Base-by-base conservation (phyloP, 2,797 vertebrate genomes). In the Adrianichthys oophorus region DNA sequence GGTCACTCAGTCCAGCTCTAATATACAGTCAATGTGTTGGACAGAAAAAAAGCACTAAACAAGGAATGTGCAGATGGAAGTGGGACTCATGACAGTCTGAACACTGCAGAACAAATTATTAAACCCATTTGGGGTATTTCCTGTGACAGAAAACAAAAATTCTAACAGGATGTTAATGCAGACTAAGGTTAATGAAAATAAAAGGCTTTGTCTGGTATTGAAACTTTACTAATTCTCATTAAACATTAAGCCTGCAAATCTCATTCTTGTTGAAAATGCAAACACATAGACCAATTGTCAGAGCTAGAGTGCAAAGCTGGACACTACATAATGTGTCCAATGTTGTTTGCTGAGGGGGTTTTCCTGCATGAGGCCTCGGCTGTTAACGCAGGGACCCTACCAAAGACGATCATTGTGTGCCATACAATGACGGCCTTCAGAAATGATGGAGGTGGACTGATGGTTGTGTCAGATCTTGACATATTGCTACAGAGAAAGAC, bases 391-490 rank as follows among this genome's bases (percentile, higher is more conserved):
- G 67, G 67, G 53, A 71, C 63, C 48, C 45, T 46, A 68, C 79
- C 58, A 85, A 87, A 86, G 85, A 80, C 79, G 69, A 46, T 72
- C 76, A 68, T 89, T 89, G 85, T 90, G 57, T 54, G 41, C 70
- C 59, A 84, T 43, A 91, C 86, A 91, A 90, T 84, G 61, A 61
- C 60, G 64, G 58, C 80, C 76, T 89, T 87, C 82, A 74, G 77
- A 84, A 68, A 74, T 68, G 18, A 69, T 16, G 49, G 78, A 80
- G 76, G 77, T 84, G 79, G 81, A 79, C 71, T 65, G 8, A 46
- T 14, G 79, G 66, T 57, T 61, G 74, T 80, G 74, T 84, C 67
- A 54, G 54, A 81, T 81, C 62, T 66, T 72, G 75, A 63, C 66
- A 80, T 75, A 76, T 78, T 72, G 65, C 1, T 64, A 70, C 52